Conservation (phyloP, 1,140 invertebrate genomes). For the Leptinotarsa undecemlineata region DNA sequence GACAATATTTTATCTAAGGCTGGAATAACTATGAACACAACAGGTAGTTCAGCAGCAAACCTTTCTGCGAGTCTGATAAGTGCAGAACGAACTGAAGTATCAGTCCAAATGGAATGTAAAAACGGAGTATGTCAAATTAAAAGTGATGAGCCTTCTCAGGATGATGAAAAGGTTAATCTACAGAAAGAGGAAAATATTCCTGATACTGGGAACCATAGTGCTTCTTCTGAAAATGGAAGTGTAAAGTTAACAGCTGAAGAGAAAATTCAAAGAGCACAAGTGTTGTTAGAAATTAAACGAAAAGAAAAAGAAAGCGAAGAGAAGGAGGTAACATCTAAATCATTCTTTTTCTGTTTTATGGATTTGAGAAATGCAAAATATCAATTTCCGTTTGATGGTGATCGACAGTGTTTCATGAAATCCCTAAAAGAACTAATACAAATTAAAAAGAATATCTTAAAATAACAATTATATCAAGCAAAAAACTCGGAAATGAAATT, state of each 20-base stretch:
- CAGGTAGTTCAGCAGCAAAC: conserved; percentile 22
- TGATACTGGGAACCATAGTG: too few species aligned
- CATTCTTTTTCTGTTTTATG: too few species aligned
- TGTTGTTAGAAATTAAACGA: conserved; percentile 65
- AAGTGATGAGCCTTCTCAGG: conserved; percentile 37
- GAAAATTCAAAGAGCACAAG: conserved; percentile 55
- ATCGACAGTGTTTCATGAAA: too few species aligned
- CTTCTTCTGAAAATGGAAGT: conserved; percentile 23
- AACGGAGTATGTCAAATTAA: conserved; percentile 43
- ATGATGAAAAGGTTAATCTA: not conserved
- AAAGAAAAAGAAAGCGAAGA: conserved; percentile 66
- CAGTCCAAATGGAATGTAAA: conserved; percentile 32
- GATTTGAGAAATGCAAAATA: too few species aligned
- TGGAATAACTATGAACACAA: conserved; percentile 43
- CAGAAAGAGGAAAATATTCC: not conserved
- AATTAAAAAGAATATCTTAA: too few species aligned
- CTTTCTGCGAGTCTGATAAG: conserved; percentile 22
- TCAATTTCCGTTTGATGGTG: not conserved
- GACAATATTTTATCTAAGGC: conserved; percentile 56
- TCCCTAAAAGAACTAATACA: too few species aligned
- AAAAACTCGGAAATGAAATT: too few species aligned
- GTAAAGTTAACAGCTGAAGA: conserved; percentile 44
- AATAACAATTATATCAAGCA: too few species aligned
- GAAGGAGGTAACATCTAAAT: conserved; percentile 57
- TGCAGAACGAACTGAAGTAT: not conserved